phyloP scores from a whole-genome alignment of 2,888 invertebrate genomes.

The Alviniconcha strummeri region DNA sequence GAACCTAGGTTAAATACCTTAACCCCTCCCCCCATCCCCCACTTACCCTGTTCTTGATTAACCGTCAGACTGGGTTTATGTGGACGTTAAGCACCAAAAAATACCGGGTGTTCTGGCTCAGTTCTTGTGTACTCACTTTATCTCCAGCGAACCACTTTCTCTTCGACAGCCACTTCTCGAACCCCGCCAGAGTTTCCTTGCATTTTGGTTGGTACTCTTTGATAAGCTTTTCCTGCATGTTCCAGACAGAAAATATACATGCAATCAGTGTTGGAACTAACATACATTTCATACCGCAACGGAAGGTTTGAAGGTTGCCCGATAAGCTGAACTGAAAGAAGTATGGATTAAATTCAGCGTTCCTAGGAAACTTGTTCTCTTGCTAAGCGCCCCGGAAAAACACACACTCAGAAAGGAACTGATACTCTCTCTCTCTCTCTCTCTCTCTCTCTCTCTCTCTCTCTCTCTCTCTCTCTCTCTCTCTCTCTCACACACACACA shows the following conservation, averaged over 20 bases:
- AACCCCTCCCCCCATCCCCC: too few relatives aligned
- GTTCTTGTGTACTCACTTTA: slow-evolving; percentile 29
- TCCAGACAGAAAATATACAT: too few relatives aligned
- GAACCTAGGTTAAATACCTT: too few relatives aligned
- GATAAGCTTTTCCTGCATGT: slow-evolving; percentile 24
- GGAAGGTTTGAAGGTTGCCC: too few relatives aligned
- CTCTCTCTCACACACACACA: neutral
- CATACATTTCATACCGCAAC: neutral
- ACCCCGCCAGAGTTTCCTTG: neutral
- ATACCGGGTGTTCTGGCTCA: too few relatives aligned
- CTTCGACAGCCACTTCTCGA: slow-evolving; percentile 34
- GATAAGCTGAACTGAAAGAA: too few relatives aligned
- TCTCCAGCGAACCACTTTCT: slow-evolving; percentile 40
- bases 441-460: neutral
- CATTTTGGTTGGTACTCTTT: slow-evolving; percentile 22
- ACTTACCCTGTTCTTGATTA: too few relatives aligned
- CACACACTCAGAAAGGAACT: neutral
- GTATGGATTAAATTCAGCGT: neutral
- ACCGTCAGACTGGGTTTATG: neutral
- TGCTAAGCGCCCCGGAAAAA: neutral
- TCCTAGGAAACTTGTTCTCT: neutral
- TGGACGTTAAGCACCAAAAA: neutral
- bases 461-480: neutral
- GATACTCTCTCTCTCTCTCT: neutral
- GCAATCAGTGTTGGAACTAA: neutral